These are phyloP conservation scores for Standfussiana lucernea DNA, from an alignment of 2,888 invertebrate species.

Conservation along the genomic window DNA sequence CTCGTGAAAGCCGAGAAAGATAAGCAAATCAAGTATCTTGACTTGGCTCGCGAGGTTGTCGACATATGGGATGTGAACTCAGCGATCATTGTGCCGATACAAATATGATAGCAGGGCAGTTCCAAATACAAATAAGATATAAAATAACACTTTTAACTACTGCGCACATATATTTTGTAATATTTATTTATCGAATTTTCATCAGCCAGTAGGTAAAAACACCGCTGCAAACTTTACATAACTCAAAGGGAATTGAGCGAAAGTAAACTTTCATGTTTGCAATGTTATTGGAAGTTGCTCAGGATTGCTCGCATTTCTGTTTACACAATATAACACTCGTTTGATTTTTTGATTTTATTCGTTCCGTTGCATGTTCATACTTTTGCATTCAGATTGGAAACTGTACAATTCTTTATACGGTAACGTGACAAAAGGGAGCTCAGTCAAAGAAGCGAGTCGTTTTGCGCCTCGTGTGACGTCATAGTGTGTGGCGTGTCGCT, in stretches of 20 bases:
- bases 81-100: too few relatives aligned
- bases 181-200: neutral
- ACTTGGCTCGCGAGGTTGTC: too few relatives aligned
- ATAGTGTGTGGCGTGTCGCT: conserved; percentile 19
- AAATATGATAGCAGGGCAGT: too few relatives aligned
- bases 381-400: conserved; percentile 63
- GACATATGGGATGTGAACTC: too few relatives aligned
- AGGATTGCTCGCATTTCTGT: conserved; percentile 62
- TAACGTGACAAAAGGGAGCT: conserved; percentile 73
- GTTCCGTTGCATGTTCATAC: conserved; percentile 44
- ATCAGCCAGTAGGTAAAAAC: neutral
- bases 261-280: conserved; percentile 50
- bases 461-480: conserved; percentile 68
- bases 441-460: conserved; percentile 71
- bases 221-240: conserved; percentile 17
- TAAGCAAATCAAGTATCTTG: too few relatives aligned
- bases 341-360: conserved; percentile 60
- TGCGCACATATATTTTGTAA: neutral
- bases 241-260: conserved; percentile 43
- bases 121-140: neutral
- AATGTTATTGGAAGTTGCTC: conserved; percentile 51
- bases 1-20: too few relatives aligned
- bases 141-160: neutral
- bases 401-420: conserved; percentile 70
- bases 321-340: conserved; percentile 53